Base-by-base conservation (phyloP, 2,888 invertebrate genomes). In the Dinocampus coccinellae region DNA sequence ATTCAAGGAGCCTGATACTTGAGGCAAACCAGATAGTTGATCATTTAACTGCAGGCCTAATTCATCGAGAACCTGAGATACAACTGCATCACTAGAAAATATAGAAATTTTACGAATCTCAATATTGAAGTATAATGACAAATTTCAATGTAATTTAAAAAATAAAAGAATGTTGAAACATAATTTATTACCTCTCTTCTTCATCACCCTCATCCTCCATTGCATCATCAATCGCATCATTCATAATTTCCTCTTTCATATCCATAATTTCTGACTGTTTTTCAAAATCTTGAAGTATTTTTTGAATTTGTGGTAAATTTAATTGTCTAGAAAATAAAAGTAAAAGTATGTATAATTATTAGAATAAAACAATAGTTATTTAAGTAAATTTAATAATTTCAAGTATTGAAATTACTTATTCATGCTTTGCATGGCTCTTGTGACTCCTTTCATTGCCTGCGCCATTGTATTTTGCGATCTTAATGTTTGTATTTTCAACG, bases 211-310 rank as follows among this genome's bases (percentile, higher is more conserved):
- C 99, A 77, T 96, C 99, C 81, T 97, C 99, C 95, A 99, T 97
- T 0, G 99, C 99, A 89, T 99, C 99, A 88, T 99, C 99, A 84
- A 99, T 99, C 62, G 97, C 98, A 88, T 99, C 99, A 86, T 97
- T 98, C 94, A 99, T 99, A 92, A 99, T 97, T 89, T 99, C 99
- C 88, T 99, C 99, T 87, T 99, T 99, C 99, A 99, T 99, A 86
- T 99, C 99, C 99, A 99, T 99, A 69, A 99, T 98, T 89, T 99
- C 99, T 0, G 97, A 97, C 87, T 99, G 99, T 85, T 98, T 99
- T 89, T 99, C 99, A 89, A 99, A 99, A 85, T 99, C 98, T 89
- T 96, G 93, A 79, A 96, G 91, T 72, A 99, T 99, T 86, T 96
- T 95, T 88, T 99, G 99, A 84, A 99, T 99, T 90, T 99, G 98